Evolutionary conservation across 2,113 vertebrate species (phyloP).

Genomic region (Sebastes schlegelii): DNA sequence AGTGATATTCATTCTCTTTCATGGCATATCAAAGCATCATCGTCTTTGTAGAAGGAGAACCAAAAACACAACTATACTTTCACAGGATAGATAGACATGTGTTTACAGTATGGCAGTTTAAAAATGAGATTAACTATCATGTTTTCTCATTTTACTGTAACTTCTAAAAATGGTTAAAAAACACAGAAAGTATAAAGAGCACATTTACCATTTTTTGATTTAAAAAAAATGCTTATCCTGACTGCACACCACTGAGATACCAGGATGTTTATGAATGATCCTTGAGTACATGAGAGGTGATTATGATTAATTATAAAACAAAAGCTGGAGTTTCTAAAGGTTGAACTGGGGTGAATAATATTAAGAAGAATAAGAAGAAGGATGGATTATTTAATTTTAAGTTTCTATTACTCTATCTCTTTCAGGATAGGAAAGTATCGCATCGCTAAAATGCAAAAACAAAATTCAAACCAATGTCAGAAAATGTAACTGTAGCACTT

Average conservation of each 20-base stretch:
- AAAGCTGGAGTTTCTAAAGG: slow-evolving; percentile 19
- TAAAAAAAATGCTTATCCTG: not conserved
- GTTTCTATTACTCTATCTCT: no score
- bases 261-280: slow-evolving; percentile 7
- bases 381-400: not conserved
- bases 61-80: slow-evolving; percentile 8
- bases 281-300: not conserved
- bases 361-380: not conserved
- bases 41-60: not conserved
- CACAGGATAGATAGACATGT: not conserved
- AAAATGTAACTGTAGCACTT: no score
- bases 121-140: not conserved
- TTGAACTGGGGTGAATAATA: not conserved
- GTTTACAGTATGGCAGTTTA: not conserved
- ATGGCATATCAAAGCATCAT: slow-evolving; percentile 31
- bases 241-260: not conserved
- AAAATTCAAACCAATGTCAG: no score
- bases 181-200: not conserved
- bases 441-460: no score
- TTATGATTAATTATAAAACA: slow-evolving; percentile 20
- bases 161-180: not conserved
- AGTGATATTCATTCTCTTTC: slow-evolving; percentile 23
- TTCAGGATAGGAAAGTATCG: no score
- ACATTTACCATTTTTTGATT: not conserved
- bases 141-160: not conserved